Evolutionary conservation across 2,888 invertebrate genomes (phyloP).

Genomic region (Blomia tropicalis): DNA sequence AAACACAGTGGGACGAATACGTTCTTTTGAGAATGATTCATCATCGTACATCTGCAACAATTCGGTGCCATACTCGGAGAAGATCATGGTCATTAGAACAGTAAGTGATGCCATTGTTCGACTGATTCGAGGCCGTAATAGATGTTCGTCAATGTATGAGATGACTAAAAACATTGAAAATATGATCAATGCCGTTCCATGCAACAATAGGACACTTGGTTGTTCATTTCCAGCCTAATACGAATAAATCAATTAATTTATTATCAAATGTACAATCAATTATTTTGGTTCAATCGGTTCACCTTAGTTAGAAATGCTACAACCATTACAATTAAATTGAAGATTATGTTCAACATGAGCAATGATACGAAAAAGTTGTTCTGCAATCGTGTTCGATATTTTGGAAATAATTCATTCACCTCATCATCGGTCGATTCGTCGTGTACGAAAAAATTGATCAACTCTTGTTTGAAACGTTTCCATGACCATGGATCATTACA

Average conservation of each 20-base stretch:
- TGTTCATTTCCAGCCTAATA: not conserved
- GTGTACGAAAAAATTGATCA: not conserved
- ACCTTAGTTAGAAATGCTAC: constrained; percentile 24
- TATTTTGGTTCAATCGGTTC: not conserved
- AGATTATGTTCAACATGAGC: constrained; percentile 28
- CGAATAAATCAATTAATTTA: not conserved
- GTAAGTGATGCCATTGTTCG: constrained; percentile 27
- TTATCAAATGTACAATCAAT: not conserved
- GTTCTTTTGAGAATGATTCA: not conserved
- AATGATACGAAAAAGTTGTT: constrained; percentile 29
- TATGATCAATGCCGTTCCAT: constrained; percentile 20
- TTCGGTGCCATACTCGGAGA: constrained; percentile 22
- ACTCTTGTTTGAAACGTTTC: constrained; percentile 20
- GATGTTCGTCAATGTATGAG: constrained; percentile 26
- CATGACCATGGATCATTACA: constrained; percentile 14
- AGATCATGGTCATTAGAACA: constrained; percentile 27
- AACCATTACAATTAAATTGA: constrained; percentile 26
- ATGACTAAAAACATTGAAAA: constrained; percentile 23
- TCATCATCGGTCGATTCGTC: not conserved
- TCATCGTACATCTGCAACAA: constrained; percentile 16
- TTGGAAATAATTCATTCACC: constrained; percentile 26
- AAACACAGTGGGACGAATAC: constrained; percentile 32
- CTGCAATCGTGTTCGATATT: constrained; percentile 29
- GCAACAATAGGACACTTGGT: constrained; percentile 11
- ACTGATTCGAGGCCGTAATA: constrained; percentile 26